Percentiles rank a stretch among this genome's conserved stretches.
These are phyloP conservation scores for Metalampra italica DNA, from an alignment of 2,888 invertebrate species.

Conservation along the genomic window DNA sequence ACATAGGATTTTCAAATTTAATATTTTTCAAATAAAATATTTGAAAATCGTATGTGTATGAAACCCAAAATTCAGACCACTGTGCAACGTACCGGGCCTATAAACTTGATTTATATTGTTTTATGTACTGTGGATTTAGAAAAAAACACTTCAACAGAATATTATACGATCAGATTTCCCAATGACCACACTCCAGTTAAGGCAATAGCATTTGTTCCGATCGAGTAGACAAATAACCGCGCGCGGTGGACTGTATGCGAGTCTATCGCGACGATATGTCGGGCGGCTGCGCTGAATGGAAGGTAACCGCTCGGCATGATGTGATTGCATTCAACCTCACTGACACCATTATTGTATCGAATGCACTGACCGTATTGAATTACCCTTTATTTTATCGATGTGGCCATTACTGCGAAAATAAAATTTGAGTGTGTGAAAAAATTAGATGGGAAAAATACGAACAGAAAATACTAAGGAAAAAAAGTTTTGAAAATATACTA, in stretches of 20 bases:
- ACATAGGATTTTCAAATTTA: no score
- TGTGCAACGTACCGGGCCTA: no score
- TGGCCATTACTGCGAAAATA: background rate
- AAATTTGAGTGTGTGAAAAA: no score
- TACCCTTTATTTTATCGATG: background rate
- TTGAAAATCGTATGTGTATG: no score
- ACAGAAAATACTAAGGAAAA: no score
- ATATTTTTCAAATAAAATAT: no score
- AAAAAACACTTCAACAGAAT: no score
- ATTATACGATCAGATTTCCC: background rate
- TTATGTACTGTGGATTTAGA: no score
- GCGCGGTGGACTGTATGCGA: background rate
- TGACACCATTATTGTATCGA: background rate
- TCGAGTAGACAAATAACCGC: background rate
- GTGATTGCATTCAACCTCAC: background rate
- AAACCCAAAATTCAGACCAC: no score
- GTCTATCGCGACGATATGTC: background rate
- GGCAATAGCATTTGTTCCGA: background rate
- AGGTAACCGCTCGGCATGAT: background rate
- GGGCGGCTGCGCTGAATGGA: background rate
- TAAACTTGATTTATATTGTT: no score
- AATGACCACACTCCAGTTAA: background rate
- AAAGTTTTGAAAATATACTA: no score
- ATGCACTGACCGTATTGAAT: background rate
- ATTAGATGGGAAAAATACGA: no score